These are phyloP conservation scores for Lithophane semibrunnea DNA, from an alignment of 2,888 invertebrate genomes.

Conservation along the genomic window DNA sequence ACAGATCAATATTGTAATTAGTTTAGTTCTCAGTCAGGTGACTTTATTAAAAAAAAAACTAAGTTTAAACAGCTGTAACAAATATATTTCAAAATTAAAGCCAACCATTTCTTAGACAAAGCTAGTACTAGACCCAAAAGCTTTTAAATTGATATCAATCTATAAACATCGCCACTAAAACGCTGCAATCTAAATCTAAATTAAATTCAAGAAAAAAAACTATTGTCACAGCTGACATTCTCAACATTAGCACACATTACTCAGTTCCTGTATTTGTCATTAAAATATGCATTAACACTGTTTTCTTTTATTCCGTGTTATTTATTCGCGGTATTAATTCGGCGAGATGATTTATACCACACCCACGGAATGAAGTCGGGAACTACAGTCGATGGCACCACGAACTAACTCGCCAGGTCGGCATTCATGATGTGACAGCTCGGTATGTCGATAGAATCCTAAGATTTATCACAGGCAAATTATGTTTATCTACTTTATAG, in stretches of 20 bases:
- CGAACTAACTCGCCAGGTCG: slow-evolving; percentile 19
- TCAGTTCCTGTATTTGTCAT: slow-evolving; percentile 68
- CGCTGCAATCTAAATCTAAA: slow-evolving; percentile 40
- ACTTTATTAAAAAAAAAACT: background rate
- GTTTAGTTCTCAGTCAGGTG: background rate
- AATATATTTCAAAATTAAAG: background rate
- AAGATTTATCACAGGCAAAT: slow-evolving; percentile 62
- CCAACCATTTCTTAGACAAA: background rate
- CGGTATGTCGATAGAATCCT: slow-evolving; percentile 53
- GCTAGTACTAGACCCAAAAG: background rate
- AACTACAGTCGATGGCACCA: slow-evolving; percentile 57
- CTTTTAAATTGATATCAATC: slow-evolving; percentile 19
- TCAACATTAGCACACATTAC: slow-evolving; percentile 59
- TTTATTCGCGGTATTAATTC: slow-evolving; percentile 77
- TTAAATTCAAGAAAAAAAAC: slow-evolving; percentile 47
- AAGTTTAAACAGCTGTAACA: background rate
- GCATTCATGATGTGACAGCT: slow-evolving; percentile 44
- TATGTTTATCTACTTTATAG: slow-evolving; percentile 58
- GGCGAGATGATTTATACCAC: slow-evolving; percentile 75
- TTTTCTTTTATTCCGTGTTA: slow-evolving; percentile 68
- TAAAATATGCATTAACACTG: slow-evolving; percentile 62
- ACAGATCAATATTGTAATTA: background rate
- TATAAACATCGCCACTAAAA: slow-evolving; percentile 25
- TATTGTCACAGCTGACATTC: slow-evolving; percentile 54
- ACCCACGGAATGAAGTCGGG: slow-evolving; percentile 57